phyloP scores from a whole-genome alignment of 1,140 invertebrate genomes.

The Hydropsyche tenuis region DNA sequence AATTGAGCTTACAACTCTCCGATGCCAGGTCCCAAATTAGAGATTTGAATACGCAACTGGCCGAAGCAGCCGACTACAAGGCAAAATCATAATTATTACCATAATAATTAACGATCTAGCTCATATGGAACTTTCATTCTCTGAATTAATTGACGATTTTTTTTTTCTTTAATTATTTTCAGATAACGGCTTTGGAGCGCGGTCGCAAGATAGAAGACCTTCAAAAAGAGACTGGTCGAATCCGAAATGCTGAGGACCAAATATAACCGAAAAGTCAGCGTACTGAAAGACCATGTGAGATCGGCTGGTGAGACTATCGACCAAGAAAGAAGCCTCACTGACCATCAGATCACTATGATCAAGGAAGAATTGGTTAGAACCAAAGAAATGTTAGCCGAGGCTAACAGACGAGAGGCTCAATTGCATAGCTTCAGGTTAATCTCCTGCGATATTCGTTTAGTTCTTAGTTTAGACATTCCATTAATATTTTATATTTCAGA shows the following conservation, averaged over 20 bases:
- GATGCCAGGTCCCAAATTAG: slow-evolving; percentile 75
- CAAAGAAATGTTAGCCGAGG: slow-evolving; percentile 74
- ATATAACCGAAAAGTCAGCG: slow-evolving; percentile 73
- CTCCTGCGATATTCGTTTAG: no score
- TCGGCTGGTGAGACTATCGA: slow-evolving; percentile 70
- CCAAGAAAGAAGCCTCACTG: slow-evolving; percentile 73
- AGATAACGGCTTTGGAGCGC: slow-evolving; percentile 82
- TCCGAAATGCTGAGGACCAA: slow-evolving; percentile 73
- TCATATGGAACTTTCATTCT: no score
- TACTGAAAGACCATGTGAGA: slow-evolving; percentile 74
- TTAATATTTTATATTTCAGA: slow-evolving; percentile 52
- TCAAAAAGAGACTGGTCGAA: slow-evolving; percentile 76
- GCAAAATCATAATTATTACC: slow-evolving; percentile 60
- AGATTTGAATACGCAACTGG: slow-evolving; percentile 78
- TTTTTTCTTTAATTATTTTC: slow-evolving; percentile 40
- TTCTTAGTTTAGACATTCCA: no score
- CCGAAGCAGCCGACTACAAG: slow-evolving; percentile 84
- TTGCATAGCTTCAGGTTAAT: slow-evolving; percentile 73
- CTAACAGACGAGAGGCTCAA: slow-evolving; percentile 75
- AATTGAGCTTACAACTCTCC: slow-evolving; percentile 72
- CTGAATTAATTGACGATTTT: no score
- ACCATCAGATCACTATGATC: slow-evolving; percentile 70
- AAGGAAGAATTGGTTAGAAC: slow-evolving; percentile 75
- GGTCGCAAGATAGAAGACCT: slow-evolving; percentile 84
- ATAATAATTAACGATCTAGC: neutral